Evolutionary conservation across 2,113 vertebrate species (phyloP).

Genomic region (Oncorhynchus nerka): DNA sequence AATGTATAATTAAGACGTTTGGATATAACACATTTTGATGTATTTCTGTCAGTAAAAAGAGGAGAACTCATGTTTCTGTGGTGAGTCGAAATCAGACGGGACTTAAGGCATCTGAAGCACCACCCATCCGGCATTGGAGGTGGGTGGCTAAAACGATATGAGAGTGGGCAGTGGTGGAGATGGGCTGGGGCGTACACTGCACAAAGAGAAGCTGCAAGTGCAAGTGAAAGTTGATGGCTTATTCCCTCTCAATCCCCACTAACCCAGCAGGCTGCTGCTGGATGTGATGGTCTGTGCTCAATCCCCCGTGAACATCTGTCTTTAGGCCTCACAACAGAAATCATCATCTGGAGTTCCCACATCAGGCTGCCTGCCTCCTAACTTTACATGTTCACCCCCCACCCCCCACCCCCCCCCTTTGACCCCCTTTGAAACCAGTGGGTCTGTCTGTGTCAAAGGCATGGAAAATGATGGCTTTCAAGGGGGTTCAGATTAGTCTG

Average conservation of each 20-base stretch:
- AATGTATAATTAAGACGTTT: too few relatives aligned
- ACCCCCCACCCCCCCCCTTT: too few relatives aligned
- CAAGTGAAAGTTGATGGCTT: constrained; percentile 77
- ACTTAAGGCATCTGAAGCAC: constrained; percentile 31
- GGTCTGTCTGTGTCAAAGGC: constrained; percentile 75
- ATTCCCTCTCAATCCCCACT: constrained; percentile 76
- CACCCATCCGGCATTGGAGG: constrained; percentile 62
- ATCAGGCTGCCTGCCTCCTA: constrained; percentile 9
- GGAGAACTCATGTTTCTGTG: too few relatives aligned
- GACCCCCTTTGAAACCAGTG: constrained; percentile 62
- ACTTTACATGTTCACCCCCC: constrained; percentile 55
- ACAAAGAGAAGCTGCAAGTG: constrained; percentile 49
- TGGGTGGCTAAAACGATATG: constrained; percentile 59
- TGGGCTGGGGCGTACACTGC: constrained; percentile 1
- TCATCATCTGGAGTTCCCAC: constrained; percentile 67
- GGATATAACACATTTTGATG: too few relatives aligned
- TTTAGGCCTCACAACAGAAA: constrained; percentile 76
- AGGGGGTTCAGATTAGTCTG: constrained; percentile 69
- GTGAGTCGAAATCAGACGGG: too few relatives aligned
- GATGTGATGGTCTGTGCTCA: constrained; percentile 74
- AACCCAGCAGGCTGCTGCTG: constrained; percentile 76
- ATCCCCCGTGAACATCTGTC: constrained; percentile 78
- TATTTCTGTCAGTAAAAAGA: too few relatives aligned
- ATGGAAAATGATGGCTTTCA: constrained; percentile 65
- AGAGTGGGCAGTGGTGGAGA: constrained; percentile 13